phyloP scores from a whole-genome alignment of 2,888 invertebrate genomes.

The Embidobia sp. region DNA sequence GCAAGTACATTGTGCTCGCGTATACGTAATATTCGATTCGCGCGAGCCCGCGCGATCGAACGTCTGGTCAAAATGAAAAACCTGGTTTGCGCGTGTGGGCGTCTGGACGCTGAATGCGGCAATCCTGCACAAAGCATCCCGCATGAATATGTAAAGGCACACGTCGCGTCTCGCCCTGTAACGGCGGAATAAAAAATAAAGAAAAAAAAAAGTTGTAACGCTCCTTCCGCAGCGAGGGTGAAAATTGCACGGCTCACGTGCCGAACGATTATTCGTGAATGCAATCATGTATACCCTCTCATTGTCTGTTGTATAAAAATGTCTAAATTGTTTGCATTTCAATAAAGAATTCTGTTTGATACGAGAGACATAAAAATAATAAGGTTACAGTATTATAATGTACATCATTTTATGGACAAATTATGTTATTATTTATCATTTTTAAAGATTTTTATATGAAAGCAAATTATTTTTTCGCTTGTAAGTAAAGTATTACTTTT shows the following conservation, averaged over 20 bases:
- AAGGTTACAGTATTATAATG: no score
- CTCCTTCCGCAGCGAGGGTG: constrained; percentile 25
- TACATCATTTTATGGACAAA: no score
- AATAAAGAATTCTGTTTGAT: no score
- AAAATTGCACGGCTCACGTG: constrained; percentile 37
- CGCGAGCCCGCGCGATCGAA: constrained; percentile 35
- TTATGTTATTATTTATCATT: no score
- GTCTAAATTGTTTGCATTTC: no score
- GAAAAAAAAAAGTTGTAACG: constrained; percentile 30
- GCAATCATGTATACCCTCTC: constrained; percentile 5
- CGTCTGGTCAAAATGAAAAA: constrained; percentile 61
- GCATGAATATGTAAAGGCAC: constrained; percentile 60
- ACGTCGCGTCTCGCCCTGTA: constrained; percentile 43
- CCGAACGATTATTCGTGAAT: constrained; percentile 37
- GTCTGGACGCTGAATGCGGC: constrained; percentile 48
- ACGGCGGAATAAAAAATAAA: no score
- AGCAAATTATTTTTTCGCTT: no score
- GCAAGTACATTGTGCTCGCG: constrained; percentile 18
- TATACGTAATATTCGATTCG: constrained; percentile 27
- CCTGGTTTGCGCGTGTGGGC: constrained; percentile 15
- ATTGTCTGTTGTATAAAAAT: constrained; percentile 28
- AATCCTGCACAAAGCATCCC: constrained; percentile 49
- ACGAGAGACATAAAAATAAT: no score
- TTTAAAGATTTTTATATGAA: no score
- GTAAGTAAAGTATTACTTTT: no score